Percentiles rank a stretch among this genome's conserved stretches.
These are phyloP conservation scores for Acipenser oxyrinchus DNA, from an alignment of 2,797 vertebrate species.

Conservation along the genomic window DNA sequence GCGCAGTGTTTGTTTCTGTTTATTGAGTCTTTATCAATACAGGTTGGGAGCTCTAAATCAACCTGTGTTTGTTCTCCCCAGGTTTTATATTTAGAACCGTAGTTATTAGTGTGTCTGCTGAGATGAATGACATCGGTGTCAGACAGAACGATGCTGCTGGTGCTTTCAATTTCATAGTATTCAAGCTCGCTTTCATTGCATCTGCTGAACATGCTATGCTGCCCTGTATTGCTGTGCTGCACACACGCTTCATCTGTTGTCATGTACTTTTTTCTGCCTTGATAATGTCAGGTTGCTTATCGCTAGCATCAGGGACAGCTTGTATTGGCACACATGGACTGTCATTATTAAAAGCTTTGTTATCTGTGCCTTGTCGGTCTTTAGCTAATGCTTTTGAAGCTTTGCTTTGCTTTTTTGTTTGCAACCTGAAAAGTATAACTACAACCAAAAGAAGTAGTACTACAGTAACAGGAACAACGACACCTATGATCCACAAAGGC, in stretches of 20 bases:
- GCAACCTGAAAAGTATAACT: conserved; percentile 28
- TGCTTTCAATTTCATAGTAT: conserved; percentile 51
- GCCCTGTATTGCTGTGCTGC: conserved; percentile 25
- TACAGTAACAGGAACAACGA: conserved; percentile 37
- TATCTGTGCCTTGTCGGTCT: conserved; percentile 36
- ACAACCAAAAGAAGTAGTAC: conserved; percentile 31
- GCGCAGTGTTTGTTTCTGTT: neutral
- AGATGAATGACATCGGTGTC: conserved; percentile 32
- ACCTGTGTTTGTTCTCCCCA: conserved; percentile 17
- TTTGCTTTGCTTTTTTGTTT: conserved; percentile 13
- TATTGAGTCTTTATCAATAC: conserved; percentile 6
- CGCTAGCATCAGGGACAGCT: conserved; percentile 14
- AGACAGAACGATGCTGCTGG: conserved; percentile 37
- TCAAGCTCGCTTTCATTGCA: conserved; percentile 40
- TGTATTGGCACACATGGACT: conserved; percentile 14
- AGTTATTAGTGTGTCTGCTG: conserved; percentile 24
- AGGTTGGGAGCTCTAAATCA: conserved; percentile 14
- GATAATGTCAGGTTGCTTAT: conserved; percentile 23
- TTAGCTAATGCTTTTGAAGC: conserved; percentile 19
- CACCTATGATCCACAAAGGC: conserved; percentile 48
- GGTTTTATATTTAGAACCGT: conserved; percentile 11
- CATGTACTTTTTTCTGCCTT: conserved; percentile 21
- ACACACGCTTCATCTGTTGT: conserved; percentile 3
- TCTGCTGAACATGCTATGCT: conserved; percentile 16
- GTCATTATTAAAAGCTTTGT: conserved; percentile 37